Percentiles rank a stretch among this genome's conserved stretches.
Conservation (phyloP, 1,140 invertebrate genomes). For the Drosophila erecta region DNA sequence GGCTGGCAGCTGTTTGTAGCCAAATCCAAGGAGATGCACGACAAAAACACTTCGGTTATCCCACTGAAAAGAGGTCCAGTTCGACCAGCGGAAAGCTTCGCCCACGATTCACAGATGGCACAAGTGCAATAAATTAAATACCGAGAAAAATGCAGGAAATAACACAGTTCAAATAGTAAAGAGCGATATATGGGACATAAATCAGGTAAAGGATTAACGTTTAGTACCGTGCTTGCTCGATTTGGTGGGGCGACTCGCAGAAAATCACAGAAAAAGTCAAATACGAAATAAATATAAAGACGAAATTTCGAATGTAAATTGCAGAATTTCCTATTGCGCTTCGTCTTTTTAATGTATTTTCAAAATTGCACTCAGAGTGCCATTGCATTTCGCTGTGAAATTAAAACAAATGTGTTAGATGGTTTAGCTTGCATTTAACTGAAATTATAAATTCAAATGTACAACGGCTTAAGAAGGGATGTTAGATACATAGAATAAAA, state of each 20-base stretch:
- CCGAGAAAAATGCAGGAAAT: not conserved
- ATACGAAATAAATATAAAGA: too few relatives aligned
- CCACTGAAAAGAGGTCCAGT: conserved; percentile 8
- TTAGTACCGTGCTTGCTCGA: not conserved
- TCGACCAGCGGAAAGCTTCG: conserved; percentile 3
- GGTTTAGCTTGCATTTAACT: too few relatives aligned
- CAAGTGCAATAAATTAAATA: not conserved
- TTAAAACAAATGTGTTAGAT: not conserved
- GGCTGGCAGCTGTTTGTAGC: conserved; percentile 47
- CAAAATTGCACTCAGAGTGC: not conserved
- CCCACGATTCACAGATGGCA: conserved; percentile 3
- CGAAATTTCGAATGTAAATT: too few relatives aligned
- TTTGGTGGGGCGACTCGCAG: too few relatives aligned
- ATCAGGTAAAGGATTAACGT: not conserved
- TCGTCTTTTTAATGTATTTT: too few relatives aligned
- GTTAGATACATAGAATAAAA: not conserved
- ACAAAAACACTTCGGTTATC: conserved; percentile 15
- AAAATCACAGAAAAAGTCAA: too few relatives aligned
- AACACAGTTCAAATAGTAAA: not conserved
- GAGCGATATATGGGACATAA: not conserved
- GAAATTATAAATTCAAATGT: too few relatives aligned
- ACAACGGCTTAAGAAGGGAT: not conserved
- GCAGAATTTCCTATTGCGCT: too few relatives aligned
- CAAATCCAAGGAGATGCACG: conserved; percentile 28
- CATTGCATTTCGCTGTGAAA: not conserved